These are phyloP conservation scores for Neoaliturus tenellus DNA, from an alignment of 2,888 invertebrate genomes.

Conservation along the genomic window DNA sequence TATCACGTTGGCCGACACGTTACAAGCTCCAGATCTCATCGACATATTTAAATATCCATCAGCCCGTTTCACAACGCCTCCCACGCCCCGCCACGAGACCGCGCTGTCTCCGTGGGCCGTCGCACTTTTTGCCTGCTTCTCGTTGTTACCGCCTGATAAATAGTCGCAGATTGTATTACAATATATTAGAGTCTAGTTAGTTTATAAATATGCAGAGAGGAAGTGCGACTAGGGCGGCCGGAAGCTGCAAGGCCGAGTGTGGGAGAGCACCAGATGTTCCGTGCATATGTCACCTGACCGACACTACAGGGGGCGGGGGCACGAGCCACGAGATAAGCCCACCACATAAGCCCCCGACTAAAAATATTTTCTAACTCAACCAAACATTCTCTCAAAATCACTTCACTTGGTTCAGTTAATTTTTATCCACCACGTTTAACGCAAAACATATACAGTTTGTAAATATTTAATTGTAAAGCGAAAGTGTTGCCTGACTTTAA, in stretches of 20 bases:
- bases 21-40: background rate
- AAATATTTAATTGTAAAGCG: too few species aligned
- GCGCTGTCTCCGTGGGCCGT: background rate
- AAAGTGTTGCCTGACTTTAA: too few species aligned
- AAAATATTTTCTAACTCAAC: too few species aligned
- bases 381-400: too few species aligned
- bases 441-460: too few species aligned
- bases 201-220: conserved; percentile 43
- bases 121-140: conserved; percentile 24
- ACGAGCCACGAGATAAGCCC: too few species aligned
- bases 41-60: background rate
- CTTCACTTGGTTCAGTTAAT: too few species aligned
- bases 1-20: background rate
- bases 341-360: too few species aligned
- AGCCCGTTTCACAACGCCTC: background rate
- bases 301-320: too few species aligned
- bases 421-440: too few species aligned
- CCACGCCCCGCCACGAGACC: background rate
- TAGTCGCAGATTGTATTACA: conserved; percentile 41
- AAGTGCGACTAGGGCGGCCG: conserved; percentile 27
- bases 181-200: conserved; percentile 43
- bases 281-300: too few species aligned
- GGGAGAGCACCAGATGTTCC: too few species aligned
- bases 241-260: conserved; percentile 10
- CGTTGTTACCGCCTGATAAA: conserved; percentile 3